Base-by-base conservation (phyloP, 2,888 invertebrate genomes). In the Schizotus pectinicornis region DNA sequence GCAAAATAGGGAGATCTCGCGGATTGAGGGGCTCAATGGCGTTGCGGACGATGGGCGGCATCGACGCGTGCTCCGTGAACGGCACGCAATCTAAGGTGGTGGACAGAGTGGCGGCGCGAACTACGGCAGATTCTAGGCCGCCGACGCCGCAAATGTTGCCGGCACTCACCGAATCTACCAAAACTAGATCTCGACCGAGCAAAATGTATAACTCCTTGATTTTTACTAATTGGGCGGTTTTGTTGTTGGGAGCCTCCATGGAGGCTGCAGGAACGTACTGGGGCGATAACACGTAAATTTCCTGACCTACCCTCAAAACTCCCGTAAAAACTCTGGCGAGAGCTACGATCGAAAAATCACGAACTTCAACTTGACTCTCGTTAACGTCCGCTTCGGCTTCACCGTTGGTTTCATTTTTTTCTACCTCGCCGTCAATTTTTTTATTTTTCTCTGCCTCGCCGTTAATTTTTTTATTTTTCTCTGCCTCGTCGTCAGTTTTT, bases 251-350 rank as follows among this genome's bases (percentile, higher is more conserved):
- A 58, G 12, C 57, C 36, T 48, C 64, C 59, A 39, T 45, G 39
- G n/a, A 22, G 5, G 5, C 22, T 22, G 74, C 82, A 0, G 96
- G 95, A 79, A 94, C 88, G 78, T 97, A 94, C 78, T 94, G 94
- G 1, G 95, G 94, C 8, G 92, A 89, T 14, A 98, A 80, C 11
- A 94, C 91, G 79, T 87, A 96, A 3, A 98, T 80, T 72, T 87
- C 86, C 71, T 89, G 87, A 6, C 94, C 95, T 67, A 83, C 84
- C 64, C 78, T 86, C 33, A 98, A 77, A 50, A 85, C 89, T 1
- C 98, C 98, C 77, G 95, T 95, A 77, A 94, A 98, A 33, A 98
- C 86, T 72, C 98, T 85, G 11, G 95, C 95, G 81, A 98, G 94
- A 0, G 95, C 98, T 63, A 98, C 84, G 74, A 97, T 91, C 2